Conservation (phyloP, 2,888 invertebrate species). For the Seira musarum region DNA sequence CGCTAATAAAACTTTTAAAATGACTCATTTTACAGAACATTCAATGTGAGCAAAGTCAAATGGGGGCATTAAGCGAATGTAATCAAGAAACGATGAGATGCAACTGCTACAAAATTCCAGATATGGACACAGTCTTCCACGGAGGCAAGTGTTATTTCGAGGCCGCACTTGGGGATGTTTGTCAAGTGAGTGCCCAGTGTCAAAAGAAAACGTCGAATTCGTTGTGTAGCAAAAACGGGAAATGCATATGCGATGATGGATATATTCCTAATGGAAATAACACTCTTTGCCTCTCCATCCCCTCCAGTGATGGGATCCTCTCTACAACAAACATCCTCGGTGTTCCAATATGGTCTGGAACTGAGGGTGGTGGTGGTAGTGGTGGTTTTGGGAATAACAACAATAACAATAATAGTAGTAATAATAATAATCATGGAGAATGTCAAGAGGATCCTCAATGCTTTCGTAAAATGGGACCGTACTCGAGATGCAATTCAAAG, state of each 20-base stretch:
- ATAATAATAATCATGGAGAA: constrained; percentile 33
- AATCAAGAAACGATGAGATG: constrained; percentile 66
- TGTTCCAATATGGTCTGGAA: no score
- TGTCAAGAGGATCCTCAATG: constrained; percentile 64
- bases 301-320: constrained; percentile 42
- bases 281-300: constrained; percentile 58
- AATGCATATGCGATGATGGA: constrained; percentile 62
- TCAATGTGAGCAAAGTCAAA: constrained; percentile 65
- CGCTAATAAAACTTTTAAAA: no score
- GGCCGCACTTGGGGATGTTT: constrained; percentile 66
- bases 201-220: constrained; percentile 59
- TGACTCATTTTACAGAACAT: constrained; percentile 29
- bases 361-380: constrained; percentile 14
- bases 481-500: constrained; percentile 60
- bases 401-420: background rate
- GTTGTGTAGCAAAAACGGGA: constrained; percentile 63
- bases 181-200: constrained; percentile 67
- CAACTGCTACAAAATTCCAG: constrained; percentile 66
- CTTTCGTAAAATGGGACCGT: constrained; percentile 54
- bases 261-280: constrained; percentile 58
- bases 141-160: constrained; percentile 66
- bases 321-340: no score
- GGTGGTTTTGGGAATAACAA: background rate
- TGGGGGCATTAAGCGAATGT: constrained; percentile 67
- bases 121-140: constrained; percentile 66